Conservation (phyloP, 1,140 invertebrate genomes). For the Drosophila obscura region DNA sequence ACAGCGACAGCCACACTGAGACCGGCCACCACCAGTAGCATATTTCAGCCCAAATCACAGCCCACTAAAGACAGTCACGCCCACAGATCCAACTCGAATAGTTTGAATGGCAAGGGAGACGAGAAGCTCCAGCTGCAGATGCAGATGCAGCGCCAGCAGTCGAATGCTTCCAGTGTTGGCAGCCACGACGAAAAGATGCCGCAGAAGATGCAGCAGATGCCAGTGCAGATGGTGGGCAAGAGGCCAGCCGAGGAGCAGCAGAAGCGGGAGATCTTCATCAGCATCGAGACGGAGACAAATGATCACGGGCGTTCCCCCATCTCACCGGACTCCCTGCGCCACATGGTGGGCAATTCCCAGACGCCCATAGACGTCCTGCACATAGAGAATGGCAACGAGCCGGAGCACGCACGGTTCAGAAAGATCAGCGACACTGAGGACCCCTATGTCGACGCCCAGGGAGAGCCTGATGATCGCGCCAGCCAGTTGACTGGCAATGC, state of each 20-base stretch:
- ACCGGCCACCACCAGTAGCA: slow-evolving; percentile 15
- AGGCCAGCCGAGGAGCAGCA: slow-evolving; percentile 42
- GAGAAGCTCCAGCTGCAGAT: slow-evolving; percentile 41
- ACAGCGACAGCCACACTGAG: slow-evolving; percentile 34
- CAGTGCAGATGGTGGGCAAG: slow-evolving; percentile 2
- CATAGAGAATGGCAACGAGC: slow-evolving; percentile 71
- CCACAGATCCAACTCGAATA: slow-evolving; percentile 66
- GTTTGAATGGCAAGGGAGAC: slow-evolving; percentile 29
- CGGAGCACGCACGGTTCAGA: slow-evolving; percentile 74
- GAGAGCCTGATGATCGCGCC: slow-evolving; percentile 43
- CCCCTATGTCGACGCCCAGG: slow-evolving; percentile 20
- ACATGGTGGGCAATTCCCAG: slow-evolving; percentile 78
- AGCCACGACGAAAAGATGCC: slow-evolving; percentile 20
- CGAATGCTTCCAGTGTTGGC: slow-evolving; percentile 27
- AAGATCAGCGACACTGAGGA: slow-evolving; percentile 79
- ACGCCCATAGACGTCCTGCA: slow-evolving; percentile 69
- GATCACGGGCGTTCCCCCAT: slow-evolving; percentile 73
- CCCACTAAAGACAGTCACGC: slow-evolving; percentile 47
- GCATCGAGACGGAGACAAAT: slow-evolving; percentile 80
- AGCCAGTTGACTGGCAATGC: slow-evolving; percentile 30
- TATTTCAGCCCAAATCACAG: slow-evolving; percentile 24
- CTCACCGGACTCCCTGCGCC: slow-evolving; percentile 68
- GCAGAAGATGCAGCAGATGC: slow-evolving; percentile 5
- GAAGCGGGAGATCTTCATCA: slow-evolving; percentile 82
- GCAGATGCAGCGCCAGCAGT: slow-evolving; percentile 39